These are phyloP conservation scores for Xerus inauris DNA, from an alignment of 2,113 vertebrate genomes.

Conservation along the genomic window DNA sequence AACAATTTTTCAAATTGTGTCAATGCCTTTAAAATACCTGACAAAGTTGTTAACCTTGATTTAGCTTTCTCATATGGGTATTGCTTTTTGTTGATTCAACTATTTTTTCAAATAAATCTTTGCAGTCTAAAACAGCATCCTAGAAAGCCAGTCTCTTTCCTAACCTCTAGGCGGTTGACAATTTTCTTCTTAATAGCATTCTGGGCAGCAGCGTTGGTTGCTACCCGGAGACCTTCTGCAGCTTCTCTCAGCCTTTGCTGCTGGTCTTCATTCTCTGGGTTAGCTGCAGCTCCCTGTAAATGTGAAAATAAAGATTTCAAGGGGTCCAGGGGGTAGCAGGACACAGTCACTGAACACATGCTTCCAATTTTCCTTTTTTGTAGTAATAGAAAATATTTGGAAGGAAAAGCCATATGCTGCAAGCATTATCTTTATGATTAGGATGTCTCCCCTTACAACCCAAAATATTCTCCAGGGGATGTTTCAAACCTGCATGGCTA, in stretches of 20 bases:
- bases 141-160: constrained; percentile 20
- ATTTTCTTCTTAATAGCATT: constrained; percentile 99
- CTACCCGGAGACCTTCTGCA: constrained; percentile 96
- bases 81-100: not conserved
- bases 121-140: not conserved
- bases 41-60: not conserved
- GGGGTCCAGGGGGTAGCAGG: not conserved
- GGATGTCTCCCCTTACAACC: not conserved
- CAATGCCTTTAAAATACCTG: not conserved
- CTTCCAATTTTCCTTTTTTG: not conserved
- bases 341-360: not conserved
- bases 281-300: constrained; percentile 95
- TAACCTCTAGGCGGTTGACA: constrained; percentile 96
- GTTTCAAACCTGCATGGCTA: not conserved
- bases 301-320: constrained; percentile 23
- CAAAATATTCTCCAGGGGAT: not conserved
- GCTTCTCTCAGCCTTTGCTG: constrained; percentile 97
- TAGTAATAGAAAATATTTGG: not conserved
- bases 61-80: not conserved
- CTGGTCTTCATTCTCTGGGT: constrained; percentile 98
- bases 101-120: not conserved
- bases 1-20: not conserved
- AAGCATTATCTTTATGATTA: not conserved
- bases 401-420: not conserved
- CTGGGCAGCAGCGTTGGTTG: constrained; percentile 97